Conservation (phyloP, 2,113 vertebrate species). For the Australoheros scitulus region DNA sequence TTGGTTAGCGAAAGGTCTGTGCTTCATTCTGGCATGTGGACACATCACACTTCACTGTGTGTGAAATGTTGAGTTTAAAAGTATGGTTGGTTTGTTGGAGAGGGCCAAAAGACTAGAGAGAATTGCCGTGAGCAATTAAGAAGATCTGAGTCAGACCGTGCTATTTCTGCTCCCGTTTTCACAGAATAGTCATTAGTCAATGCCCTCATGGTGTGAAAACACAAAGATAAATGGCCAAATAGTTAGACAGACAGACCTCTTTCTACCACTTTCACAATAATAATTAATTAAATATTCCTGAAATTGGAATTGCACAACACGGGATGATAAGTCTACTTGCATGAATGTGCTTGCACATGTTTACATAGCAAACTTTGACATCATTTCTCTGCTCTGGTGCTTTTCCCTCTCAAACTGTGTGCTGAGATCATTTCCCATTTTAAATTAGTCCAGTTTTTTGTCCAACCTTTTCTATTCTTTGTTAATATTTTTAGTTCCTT, state of each 20-base stretch:
- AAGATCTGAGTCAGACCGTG: slow-evolving; percentile 55
- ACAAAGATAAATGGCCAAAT: slow-evolving; percentile 5
- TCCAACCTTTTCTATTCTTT: neutral
- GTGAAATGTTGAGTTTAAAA: slow-evolving; percentile 38
- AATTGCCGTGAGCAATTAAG: slow-evolving; percentile 63
- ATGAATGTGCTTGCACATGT: slow-evolving; percentile 18
- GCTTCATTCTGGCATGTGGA: slow-evolving; percentile 33
- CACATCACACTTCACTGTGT: slow-evolving; percentile 27
- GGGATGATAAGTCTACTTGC: neutral
- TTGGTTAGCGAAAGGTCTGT: slow-evolving; percentile 27
- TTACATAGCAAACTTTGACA: slow-evolving; percentile 19
- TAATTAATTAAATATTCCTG: slow-evolving; percentile 5
- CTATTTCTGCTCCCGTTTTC: slow-evolving; percentile 49
- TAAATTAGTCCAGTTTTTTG: neutral
- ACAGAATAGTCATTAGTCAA: slow-evolving; percentile 53
- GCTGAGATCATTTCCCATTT: neutral
- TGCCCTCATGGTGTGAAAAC: slow-evolving; percentile 31
- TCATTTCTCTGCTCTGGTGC: slow-evolving; percentile 23
- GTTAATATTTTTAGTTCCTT: slow-evolving; percentile 6
- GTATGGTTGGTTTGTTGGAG: slow-evolving; percentile 30
- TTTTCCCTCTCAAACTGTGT: neutral
- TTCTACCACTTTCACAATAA: neutral
- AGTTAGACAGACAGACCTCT: slow-evolving; percentile 9
- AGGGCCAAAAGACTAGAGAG: slow-evolving; percentile 43
- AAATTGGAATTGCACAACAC: slow-evolving; percentile 6